Evolutionary conservation across 2,888 invertebrate genomes (phyloP).

Genomic region (Rotaria socialis): DNA sequence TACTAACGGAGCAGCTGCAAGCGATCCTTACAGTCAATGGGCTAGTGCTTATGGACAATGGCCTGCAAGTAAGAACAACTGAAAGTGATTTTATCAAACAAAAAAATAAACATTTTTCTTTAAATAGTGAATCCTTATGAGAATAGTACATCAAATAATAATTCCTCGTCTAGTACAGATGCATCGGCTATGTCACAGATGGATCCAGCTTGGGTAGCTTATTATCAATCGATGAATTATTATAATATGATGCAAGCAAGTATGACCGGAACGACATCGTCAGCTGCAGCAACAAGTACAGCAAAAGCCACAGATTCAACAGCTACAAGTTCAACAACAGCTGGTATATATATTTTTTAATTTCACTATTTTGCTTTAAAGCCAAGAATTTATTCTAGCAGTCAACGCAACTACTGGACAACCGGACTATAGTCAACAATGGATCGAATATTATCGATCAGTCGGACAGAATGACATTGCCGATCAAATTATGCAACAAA

Average conservation of each 20-base stretch:
- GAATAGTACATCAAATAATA: background rate
- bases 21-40: background rate
- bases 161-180: background rate
- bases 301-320: background rate
- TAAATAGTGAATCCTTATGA: background rate
- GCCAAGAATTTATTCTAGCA: background rate
- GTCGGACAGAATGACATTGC: slow-evolving; percentile 44
- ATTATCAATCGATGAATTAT: slow-evolving; percentile 5
- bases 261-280: background rate
- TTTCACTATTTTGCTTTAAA: background rate
- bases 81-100: background rate
- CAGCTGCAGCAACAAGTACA: background rate
- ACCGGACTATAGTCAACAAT: slow-evolving; percentile 45
- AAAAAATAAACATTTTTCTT: background rate
- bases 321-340: background rate
- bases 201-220: slow-evolving; percentile 20
- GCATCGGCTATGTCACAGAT: background rate
- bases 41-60: background rate
- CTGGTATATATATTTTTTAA: background rate
- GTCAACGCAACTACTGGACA: slow-evolving; percentile 15
- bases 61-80: background rate
- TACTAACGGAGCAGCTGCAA: background rate
- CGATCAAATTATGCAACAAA: slow-evolving; percentile 42
- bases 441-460: slow-evolving; percentile 46
- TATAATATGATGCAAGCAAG: background rate